A percentile compares a stretch with the other conserved stretches of the same genome.
Evolutionary conservation across 2,797 vertebrate species (phyloP).

Genomic region (Halcyon badia): DNA sequence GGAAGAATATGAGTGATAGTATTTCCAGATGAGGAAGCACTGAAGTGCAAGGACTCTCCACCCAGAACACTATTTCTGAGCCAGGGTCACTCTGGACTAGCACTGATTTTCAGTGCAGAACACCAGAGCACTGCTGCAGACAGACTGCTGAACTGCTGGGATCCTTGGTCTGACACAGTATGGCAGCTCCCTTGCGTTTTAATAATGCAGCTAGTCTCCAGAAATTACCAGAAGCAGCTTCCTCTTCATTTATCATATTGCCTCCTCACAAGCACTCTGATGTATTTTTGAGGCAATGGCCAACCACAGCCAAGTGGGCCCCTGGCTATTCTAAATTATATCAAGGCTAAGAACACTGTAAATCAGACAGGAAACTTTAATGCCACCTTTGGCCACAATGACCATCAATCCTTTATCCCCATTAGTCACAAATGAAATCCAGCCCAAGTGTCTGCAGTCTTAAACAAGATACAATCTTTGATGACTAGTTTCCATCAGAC

Average conservation of each 20-base stretch:
- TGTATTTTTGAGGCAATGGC: not conserved
- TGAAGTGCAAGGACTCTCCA: not conserved
- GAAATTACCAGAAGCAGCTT: not conserved
- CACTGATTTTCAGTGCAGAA: not conserved
- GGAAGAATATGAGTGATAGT: not conserved
- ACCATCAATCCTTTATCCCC: not conserved
- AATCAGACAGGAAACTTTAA: conserved; percentile 18
- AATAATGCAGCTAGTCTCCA: not conserved
- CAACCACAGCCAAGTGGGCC: not conserved
- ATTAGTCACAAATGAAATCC: not conserved
- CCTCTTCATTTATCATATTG: not conserved
- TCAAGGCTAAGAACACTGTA: not conserved
- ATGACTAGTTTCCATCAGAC: not conserved
- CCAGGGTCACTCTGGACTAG: not conserved
- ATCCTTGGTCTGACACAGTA: not conserved
- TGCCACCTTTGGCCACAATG: not conserved
- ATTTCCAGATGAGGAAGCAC: not conserved
- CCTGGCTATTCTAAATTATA: conserved; percentile 19
- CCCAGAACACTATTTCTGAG: not conserved
- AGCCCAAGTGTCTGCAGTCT: not conserved
- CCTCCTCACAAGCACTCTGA: not conserved
- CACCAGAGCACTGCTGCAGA: not conserved
- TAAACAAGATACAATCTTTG: not conserved
- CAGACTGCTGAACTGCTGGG: not conserved
- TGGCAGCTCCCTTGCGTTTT: not conserved